Base-by-base conservation (phyloP, 2,888 invertebrate species). In the Taphrorychus bicolor region DNA sequence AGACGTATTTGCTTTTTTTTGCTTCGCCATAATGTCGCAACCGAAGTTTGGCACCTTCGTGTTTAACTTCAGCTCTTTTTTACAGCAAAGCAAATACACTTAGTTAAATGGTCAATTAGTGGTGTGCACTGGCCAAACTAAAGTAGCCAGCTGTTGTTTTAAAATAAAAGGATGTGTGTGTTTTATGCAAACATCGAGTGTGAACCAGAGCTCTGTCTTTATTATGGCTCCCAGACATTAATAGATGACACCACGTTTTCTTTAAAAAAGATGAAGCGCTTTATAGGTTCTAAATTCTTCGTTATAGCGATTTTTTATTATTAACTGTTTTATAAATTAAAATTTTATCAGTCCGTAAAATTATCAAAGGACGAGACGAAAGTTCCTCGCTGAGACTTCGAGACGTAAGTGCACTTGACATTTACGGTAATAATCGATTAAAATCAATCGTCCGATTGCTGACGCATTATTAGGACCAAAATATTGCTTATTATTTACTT, bases 71-170 rank as follows among this genome's bases (percentile, higher is more conserved):
- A 24, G 23, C 58, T 56, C 21, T 61, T 68, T 66, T 68, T 68
- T 68, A 63, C 54, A 45, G 52, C 63, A 68, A 68, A 54, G 42
- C 54, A 68, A 68, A 68, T 68, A 53, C 45, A 45, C 63, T 54
- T 54, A 59, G 68, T 49, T 52, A 59, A 68, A 63, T 68, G 68
- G 68, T 53, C 62, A 68, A 68, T 68, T 68, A 63, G 68, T 58
- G 42, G 54, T 32, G 23, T 41, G 56, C 40, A 62, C 14, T 56
- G 54, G 24, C 17, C 32, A 51, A 48, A 40, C 41, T 22, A 41
- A 62, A 65, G 59, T 65, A 56, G 65, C 58, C 65, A 65, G 59
- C 60, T 60, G 66, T 32, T 51, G 17, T 18, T 21, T 54, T 17
- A 9, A 54, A 24, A 54, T 45, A 45, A 45, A 45, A 16, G 17